Evolutionary conservation across 2,113 vertebrate genomes (phyloP), one percentile per base, ranked within the genome.

Genomic region (Empidonax traillii): DNA sequence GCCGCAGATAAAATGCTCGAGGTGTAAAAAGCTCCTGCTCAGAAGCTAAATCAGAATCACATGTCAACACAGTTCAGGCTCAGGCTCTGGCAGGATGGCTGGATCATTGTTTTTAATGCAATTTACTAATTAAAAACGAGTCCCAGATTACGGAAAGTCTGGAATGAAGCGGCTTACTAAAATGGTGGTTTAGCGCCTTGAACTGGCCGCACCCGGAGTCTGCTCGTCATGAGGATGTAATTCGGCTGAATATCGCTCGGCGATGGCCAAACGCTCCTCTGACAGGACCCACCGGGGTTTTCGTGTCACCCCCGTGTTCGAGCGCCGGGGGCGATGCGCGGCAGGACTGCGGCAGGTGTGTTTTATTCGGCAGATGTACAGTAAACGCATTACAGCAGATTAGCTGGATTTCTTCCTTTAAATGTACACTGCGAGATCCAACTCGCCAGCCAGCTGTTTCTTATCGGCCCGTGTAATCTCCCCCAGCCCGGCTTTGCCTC

Each of bases 41-140:
- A 84, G 85, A 91, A 77, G 79, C 93, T 96, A 95, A 97, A 95
- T 91, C 92, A 80, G 93, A 93, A 86, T 93, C 80, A 55, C 72
- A 71, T 35, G 92, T 94, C 93, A 93, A 23, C 82, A 71, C 33
- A 71, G 72, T 83, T 95, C 83, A 88, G 65, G 75, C 59, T 94
- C 89, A 47, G 71, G 21, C 90, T 63, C 65, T 77, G 81, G 81
- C 87, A 86, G 82, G 76, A 51, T 11, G 77, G 89, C 12, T 53
- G 91, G 95, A 94, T 95, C 95, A 87, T 14, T 90, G 94, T 12
- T 94, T 96, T 95, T 96, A 96, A 97, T 96, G 83, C 96, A 85
- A 96, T 97, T 96, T 94, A 96, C 93, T 96, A 91, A 96, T 96
- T 95, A 96, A 90, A 95, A 94, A 88, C 1, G 43, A 90, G 55